Evolutionary conservation across 2,113 vertebrate genomes (phyloP).

Genomic region (Crotophaga sulcirostris): DNA sequence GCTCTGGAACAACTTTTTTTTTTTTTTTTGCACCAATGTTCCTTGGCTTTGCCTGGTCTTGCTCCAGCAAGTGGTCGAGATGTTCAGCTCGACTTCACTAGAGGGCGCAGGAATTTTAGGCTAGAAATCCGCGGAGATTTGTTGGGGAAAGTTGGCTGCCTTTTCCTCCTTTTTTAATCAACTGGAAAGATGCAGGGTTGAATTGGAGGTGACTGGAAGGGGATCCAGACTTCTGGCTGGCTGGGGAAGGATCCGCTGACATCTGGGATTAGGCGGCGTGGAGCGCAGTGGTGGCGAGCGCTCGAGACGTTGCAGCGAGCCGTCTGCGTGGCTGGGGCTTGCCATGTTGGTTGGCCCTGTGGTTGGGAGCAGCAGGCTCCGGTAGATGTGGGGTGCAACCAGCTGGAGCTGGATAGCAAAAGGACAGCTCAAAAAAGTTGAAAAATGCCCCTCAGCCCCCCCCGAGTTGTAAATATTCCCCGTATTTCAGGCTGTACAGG

Average conservation of each 20-base stretch:
- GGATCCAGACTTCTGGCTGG: constrained; percentile 64
- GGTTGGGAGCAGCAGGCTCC: neutral
- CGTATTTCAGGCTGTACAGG: neutral
- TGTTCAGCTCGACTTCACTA: constrained; percentile 61
- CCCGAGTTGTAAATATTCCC: neutral
- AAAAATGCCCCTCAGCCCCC: no score
- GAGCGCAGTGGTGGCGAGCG: neutral
- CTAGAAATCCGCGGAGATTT: neutral
- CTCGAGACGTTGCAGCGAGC: neutral
- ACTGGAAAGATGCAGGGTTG: constrained; percentile 70
- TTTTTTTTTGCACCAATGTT: neutral
- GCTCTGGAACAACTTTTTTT: neutral
- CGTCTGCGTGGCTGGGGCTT: neutral
- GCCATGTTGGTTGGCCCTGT: rapidly evolving
- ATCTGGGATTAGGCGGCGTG: constrained; percentile 57
- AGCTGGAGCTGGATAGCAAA: neutral
- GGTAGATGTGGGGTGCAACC: neutral
- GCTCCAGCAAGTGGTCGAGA: neutral
- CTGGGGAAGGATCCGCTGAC: constrained; percentile 58
- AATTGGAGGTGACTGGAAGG: constrained; percentile 69
- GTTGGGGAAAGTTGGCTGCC: constrained; percentile 54
- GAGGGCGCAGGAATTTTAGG: constrained; percentile 77
- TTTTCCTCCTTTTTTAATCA: constrained; percentile 58
- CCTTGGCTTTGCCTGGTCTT: neutral
- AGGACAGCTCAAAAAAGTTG: neutral